These are phyloP conservation scores for Arenaria interpres DNA, from an alignment of 2,113 vertebrate species.

Conservation along the genomic window DNA sequence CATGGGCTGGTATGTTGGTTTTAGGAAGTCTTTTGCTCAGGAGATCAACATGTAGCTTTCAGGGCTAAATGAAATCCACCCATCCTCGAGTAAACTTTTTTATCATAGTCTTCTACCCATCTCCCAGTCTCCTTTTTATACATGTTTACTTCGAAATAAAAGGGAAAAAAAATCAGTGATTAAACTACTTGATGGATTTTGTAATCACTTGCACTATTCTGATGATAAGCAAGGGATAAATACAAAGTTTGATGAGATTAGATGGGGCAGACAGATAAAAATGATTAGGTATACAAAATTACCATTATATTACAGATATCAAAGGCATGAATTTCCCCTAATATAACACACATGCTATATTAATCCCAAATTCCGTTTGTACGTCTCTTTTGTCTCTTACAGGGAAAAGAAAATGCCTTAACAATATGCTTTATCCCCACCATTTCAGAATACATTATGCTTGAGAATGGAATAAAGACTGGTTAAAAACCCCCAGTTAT, in stretches of 20 bases:
- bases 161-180: background rate
- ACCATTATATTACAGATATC: background rate
- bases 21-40: background rate
- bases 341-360: background rate
- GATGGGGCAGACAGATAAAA: slow-evolving; percentile 49
- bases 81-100: background rate
- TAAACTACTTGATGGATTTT: slow-evolving; percentile 34
- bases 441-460: background rate
- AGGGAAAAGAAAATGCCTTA: slow-evolving; percentile 5
- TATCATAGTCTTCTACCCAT: background rate
- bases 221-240: slow-evolving; percentile 8
- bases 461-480: background rate
- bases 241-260: slow-evolving; percentile 42
- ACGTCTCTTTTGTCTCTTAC: background rate
- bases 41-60: background rate
- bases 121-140: background rate
- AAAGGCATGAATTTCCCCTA: background rate
- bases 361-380: background rate
- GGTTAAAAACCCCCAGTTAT: background rate
- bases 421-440: background rate
- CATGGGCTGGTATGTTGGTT: background rate
- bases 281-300: slow-evolving; percentile 25
- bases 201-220: slow-evolving; percentile 24
- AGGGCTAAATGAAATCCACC: background rate
- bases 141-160: background rate